These are phyloP conservation scores for Sycobia sp. DNA, from an alignment of 1,140 invertebrate genomes.

Conservation along the genomic window DNA sequence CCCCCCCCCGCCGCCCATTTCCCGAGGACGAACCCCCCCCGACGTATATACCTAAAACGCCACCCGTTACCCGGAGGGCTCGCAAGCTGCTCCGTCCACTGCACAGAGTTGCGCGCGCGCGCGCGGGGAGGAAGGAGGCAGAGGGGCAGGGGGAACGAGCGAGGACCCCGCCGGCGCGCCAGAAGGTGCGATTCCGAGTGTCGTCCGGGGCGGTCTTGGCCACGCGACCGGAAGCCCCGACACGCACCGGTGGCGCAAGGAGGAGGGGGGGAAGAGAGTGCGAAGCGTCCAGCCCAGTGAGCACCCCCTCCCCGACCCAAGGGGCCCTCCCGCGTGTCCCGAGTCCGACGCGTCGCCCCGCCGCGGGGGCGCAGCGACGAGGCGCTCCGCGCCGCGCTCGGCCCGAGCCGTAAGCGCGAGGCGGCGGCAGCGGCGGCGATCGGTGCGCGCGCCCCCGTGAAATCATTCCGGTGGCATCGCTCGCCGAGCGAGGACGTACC, in stretches of 20 bases:
- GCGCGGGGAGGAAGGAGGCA: background rate
- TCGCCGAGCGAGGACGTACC: too few relatives aligned
- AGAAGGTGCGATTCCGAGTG: too few relatives aligned
- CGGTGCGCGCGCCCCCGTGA: background rate
- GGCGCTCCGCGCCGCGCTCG: background rate
- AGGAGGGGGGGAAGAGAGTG: too few relatives aligned
- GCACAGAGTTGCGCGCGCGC: background rate
- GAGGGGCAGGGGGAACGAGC: background rate
- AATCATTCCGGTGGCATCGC: background rate
- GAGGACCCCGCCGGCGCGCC: background rate
- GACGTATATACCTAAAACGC: too few relatives aligned
- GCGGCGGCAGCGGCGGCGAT: too few relatives aligned
- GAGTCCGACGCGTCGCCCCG: background rate
- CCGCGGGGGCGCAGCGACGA: background rate
- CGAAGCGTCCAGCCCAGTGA: too few relatives aligned
- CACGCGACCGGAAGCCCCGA: too few relatives aligned
- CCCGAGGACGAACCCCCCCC: too few relatives aligned
- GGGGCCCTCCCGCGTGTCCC: too few relatives aligned
- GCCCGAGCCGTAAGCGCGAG: background rate
- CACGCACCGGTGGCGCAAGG: too few relatives aligned
- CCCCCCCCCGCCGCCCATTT: background rate
- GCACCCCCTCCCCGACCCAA: too few relatives aligned
- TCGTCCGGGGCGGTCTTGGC: too few relatives aligned
- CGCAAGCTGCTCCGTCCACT: background rate
- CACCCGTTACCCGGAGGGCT: conserved; percentile 26